These are phyloP conservation scores for Agrotis ipsilon DNA, from an alignment of 2,888 invertebrate species.

Conservation along the genomic window DNA sequence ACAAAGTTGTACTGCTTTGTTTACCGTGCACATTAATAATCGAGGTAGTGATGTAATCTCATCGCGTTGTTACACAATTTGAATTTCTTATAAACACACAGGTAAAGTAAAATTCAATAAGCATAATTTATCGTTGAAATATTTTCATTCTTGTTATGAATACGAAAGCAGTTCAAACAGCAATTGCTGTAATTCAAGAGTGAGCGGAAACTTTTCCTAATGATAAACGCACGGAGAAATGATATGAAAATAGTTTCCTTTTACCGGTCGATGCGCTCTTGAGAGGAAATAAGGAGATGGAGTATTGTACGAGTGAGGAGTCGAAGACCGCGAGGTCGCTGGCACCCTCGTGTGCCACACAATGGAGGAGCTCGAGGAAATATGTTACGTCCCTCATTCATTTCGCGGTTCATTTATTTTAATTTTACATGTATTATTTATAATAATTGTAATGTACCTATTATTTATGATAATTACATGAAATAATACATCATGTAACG, in stretches of 20 bases:
- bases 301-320: slow-evolving; percentile 57
- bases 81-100: slow-evolving; percentile 62
- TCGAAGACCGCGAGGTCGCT: slow-evolving; percentile 62
- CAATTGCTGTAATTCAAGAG: slow-evolving; percentile 72
- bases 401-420: slow-evolving; percentile 11
- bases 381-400: slow-evolving; percentile 38
- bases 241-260: slow-evolving; percentile 78
- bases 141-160: slow-evolving; percentile 69
- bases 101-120: slow-evolving; percentile 66
- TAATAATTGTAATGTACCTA: no score
- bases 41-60: slow-evolving; percentile 55
- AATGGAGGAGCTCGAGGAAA: slow-evolving; percentile 13
- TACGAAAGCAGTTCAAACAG: slow-evolving; percentile 73
- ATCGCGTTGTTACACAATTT: slow-evolving; percentile 53
- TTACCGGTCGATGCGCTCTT: slow-evolving; percentile 59
- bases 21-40: slow-evolving; percentile 46
- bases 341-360: slow-evolving; percentile 37
- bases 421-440: no score
- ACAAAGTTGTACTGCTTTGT: slow-evolving; percentile 48
- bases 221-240: slow-evolving; percentile 71
- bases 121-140: slow-evolving; percentile 54
- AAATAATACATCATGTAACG: not conserved
- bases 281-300: slow-evolving; percentile 63
- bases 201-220: slow-evolving; percentile 68
- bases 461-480: not conserved